Base-by-base conservation (phyloP, 1,140 invertebrate species). In the Drosophila leontia region DNA sequence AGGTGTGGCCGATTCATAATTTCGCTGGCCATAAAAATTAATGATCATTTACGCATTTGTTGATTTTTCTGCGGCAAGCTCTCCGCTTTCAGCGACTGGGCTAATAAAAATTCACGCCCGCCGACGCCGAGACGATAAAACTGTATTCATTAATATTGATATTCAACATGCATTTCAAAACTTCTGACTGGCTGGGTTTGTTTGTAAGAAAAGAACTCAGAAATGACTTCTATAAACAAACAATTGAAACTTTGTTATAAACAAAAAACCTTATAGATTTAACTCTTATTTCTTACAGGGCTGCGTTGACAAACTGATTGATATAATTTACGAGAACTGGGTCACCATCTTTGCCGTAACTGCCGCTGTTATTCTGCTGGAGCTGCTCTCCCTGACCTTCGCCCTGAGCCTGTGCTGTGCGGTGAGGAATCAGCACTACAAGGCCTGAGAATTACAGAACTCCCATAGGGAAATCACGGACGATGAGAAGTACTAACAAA, bases 381-480 rank as follows among this genome's bases (percentile, higher is more conserved):
- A 97, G 93, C 92, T 97, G 48, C 87, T 97, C 32, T 96, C 96
- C 39, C 94, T 98, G 78, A 95, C 97, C 51, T 97, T 97, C 82
- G 95, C 96, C 3, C 93, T 97, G 83, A 94, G 97, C 74, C 93
- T 97, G 19, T 97, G 96, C 88, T 97, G 96, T 92, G 95, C 96
- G 32, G 95, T 97, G 69, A 94, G 94, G 72, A 94, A 94, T 65
- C 94, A 95, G 75, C 94, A 95, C 82, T 96, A 96, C 92, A 96
- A 96, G 93, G 95, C 95, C 93, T 96, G 95, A 95, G 91, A 91
- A 91, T 92, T 92, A 92, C 91, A 78, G 91, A 92, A 92, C 75
- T 92, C 91, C 91, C 91, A 92, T 78, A 90, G 91, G 91, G 91
- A 92, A 90, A 92, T 92, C 69, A 90, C 82, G 48, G 91, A 92